Evolutionary conservation across 2,113 vertebrate species (phyloP).

Genomic region (Phaetusa simplex): DNA sequence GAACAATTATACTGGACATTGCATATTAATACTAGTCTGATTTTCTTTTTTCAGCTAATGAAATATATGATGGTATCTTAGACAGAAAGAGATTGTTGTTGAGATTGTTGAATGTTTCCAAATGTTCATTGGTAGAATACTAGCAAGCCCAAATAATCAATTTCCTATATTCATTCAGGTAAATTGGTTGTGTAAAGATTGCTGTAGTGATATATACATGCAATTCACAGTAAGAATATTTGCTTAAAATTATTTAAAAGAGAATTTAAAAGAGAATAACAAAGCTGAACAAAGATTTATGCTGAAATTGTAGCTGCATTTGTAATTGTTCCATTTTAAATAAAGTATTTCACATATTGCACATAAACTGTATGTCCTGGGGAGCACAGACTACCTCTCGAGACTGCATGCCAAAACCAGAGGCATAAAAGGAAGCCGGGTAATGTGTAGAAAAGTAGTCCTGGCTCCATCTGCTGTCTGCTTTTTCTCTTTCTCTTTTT

Average conservation of each 20-base stretch:
- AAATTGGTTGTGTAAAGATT: neutral
- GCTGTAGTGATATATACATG: neutral
- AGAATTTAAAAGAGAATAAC: neutral
- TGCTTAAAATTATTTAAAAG: neutral
- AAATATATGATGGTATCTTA: neutral
- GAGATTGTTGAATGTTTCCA: too few species aligned
- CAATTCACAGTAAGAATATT: neutral
- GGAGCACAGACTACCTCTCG: neutral
- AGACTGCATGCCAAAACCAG: neutral
- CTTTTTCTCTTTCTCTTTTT: neutral
- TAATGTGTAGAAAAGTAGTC: constrained; percentile 6
- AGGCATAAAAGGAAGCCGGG: neutral
- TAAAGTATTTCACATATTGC: neutral
- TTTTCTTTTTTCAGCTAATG: constrained; percentile 32
- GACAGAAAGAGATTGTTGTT: neutral
- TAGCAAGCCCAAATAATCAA: neutral
- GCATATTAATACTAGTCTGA: neutral
- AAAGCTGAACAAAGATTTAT: neutral
- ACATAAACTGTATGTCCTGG: neutral
- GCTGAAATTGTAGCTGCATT: neutral
- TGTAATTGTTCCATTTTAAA: neutral
- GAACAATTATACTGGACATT: neutral
- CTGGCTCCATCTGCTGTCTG: constrained; percentile 44
- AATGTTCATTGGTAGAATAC: neutral
- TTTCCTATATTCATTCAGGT: neutral